These are phyloP conservation scores for Allygus modestus DNA, from an alignment of 2,888 invertebrate species.

Conservation along the genomic window DNA sequence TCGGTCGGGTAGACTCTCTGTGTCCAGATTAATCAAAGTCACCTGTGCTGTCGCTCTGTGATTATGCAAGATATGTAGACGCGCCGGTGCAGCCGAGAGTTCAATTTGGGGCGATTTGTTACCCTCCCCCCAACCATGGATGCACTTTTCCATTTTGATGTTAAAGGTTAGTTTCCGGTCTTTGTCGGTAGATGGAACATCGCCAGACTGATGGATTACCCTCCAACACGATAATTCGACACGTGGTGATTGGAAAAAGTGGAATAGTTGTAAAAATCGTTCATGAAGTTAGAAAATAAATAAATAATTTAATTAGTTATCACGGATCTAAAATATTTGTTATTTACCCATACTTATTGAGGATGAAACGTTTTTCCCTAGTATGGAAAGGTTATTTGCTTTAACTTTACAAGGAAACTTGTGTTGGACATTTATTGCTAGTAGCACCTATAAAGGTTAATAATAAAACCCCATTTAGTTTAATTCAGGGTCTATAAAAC, in stretches of 20 bases:
- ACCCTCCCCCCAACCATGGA: background rate
- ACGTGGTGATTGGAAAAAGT: background rate
- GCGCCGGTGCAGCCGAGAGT: background rate
- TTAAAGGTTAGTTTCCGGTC: background rate
- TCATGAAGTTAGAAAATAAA: too few species aligned
- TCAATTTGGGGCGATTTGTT: conserved; percentile 51
- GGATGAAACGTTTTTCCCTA: too few species aligned
- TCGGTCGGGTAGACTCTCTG: background rate
- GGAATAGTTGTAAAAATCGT: too few species aligned
- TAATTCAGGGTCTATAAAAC: too few species aligned
- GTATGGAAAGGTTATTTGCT: too few species aligned
- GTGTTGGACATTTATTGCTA: too few species aligned
- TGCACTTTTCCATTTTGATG: background rate
- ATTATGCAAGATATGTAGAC: conserved; percentile 39
- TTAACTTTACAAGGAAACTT: too few species aligned
- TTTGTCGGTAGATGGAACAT: background rate
- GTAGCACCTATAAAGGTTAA: too few species aligned
- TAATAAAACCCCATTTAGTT: too few species aligned
- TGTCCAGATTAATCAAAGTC: conserved; percentile 53
- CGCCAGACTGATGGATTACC: background rate
- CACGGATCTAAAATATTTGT: too few species aligned
- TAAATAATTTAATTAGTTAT: too few species aligned
- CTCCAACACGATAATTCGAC: background rate
- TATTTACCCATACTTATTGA: too few species aligned
- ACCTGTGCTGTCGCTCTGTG: conserved; percentile 12